phyloP scores from a whole-genome alignment of 2,888 invertebrate genomes.

The Mythimna impura region DNA sequence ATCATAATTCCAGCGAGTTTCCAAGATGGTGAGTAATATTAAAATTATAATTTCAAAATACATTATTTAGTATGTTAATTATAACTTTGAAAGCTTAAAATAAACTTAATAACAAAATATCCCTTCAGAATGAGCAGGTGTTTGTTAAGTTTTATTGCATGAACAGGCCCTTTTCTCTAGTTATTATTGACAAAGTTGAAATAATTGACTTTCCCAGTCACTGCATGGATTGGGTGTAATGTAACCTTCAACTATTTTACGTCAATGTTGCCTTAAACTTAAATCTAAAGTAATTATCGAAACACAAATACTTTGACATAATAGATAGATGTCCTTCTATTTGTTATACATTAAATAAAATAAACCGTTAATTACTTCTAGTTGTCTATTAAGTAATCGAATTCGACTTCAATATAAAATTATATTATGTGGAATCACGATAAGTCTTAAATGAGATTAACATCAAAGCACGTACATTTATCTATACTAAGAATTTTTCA shows the following conservation, averaged over 20 bases:
- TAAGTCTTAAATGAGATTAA: slow-evolving; percentile 70
- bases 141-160: slow-evolving; percentile 22
- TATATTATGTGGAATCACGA: slow-evolving; percentile 47
- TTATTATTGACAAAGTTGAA: slow-evolving; percentile 17
- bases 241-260: slow-evolving; percentile 2
- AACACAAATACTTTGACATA: neutral
- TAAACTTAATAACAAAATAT: slow-evolving; percentile 2
- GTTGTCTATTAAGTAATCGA: neutral
- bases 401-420: neutral
- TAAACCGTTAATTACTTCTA: neutral
- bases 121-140: slow-evolving; percentile 2
- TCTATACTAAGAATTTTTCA: neutral
- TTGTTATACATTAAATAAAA: neutral
- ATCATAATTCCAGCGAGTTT: neutral
- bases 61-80: neutral
- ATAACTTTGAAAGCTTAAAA: slow-evolving; percentile 5
- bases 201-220: slow-evolving; percentile 17
- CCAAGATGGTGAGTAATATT: neutral
- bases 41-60: neutral
- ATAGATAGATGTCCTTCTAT: neutral
- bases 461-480: slow-evolving; percentile 70
- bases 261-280: slow-evolving; percentile 2
- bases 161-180: slow-evolving; percentile 11
- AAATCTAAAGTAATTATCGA: neutral
- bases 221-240: slow-evolving; percentile 14